A percentile compares a stretch with the other conserved stretches of the same genome.
These are phyloP conservation scores for Apoda limacodes DNA, from an alignment of 2,888 invertebrate genomes.

Conservation along the genomic window DNA sequence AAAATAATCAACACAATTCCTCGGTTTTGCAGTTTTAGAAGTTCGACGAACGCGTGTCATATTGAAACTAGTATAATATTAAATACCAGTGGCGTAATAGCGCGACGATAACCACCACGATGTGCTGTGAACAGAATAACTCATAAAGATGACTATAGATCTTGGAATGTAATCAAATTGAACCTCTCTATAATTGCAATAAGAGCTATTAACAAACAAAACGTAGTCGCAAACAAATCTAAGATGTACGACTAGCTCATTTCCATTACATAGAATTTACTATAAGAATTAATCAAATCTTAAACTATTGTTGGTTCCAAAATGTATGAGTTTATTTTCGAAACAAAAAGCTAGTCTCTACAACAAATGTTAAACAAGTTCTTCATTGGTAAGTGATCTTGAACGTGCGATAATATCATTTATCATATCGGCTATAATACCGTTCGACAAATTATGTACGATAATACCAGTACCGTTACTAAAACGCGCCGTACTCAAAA, in stretches of 20 bases:
- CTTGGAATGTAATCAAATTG: no score
- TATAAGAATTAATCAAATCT: no score
- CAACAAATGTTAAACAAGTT: no score
- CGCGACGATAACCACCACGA: slow-evolving; percentile 51
- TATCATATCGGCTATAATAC: no score
- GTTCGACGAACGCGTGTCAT: slow-evolving; percentile 56
- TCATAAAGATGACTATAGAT: slow-evolving; percentile 36
- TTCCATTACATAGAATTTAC: slow-evolving; percentile 37
- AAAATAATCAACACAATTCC: slow-evolving; percentile 12
- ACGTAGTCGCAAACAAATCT: slow-evolving; percentile 21
- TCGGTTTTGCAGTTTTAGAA: slow-evolving; percentile 51
- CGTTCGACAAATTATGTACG: no score
- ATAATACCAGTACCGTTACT: no score
- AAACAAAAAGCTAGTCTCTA: no score
- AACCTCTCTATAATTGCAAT: slow-evolving; percentile 29
- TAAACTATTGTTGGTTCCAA: no score
- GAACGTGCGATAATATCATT: no score
- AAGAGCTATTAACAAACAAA: no score
- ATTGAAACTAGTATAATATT: slow-evolving; percentile 64
- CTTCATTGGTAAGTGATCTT: no score
- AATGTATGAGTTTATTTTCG: no score
- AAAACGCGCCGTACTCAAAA: slow-evolving; percentile 42
- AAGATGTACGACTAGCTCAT: slow-evolving; percentile 30
- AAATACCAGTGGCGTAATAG: slow-evolving; percentile 62
- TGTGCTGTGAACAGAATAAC: slow-evolving; percentile 43